phyloP scores from a whole-genome alignment of 2,888 invertebrate genomes.

The Perizoma flavofasciatum region DNA sequence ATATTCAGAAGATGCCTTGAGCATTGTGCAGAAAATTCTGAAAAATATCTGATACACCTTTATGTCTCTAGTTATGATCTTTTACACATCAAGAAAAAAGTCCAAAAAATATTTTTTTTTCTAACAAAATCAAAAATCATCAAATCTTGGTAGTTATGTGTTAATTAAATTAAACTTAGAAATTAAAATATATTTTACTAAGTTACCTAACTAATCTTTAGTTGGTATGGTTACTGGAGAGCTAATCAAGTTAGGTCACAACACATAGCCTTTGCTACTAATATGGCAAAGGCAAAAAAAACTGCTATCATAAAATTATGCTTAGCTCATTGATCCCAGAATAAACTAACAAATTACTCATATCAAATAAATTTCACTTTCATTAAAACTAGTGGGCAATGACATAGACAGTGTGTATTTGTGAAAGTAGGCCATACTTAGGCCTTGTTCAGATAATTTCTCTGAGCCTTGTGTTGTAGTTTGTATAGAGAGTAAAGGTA shows the following conservation, averaged over 20 bases:
- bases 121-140: too few species aligned
- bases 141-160: too few species aligned
- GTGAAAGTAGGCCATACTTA: constrained; percentile 38
- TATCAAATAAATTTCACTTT: constrained; percentile 1
- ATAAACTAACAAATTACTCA: background rate
- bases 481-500: background rate
- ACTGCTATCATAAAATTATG: background rate
- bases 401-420: constrained; percentile 11
- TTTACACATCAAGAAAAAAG: too few species aligned
- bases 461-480: constrained; percentile 23
- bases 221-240: background rate
- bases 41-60: too few species aligned
- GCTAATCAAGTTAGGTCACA: constrained; percentile 2
- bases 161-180: too few species aligned
- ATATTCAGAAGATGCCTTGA: too few species aligned
- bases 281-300: background rate
- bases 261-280: background rate
- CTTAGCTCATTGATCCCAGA: background rate
- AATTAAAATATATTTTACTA: too few species aligned
- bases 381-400: constrained; percentile 3
- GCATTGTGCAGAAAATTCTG: too few species aligned
- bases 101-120: too few species aligned
- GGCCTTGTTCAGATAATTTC: constrained; percentile 29
- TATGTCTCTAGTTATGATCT: too few species aligned
- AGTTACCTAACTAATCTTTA: too few species aligned